Percentiles rank a stretch among this genome's conserved stretches.
Conservation (phyloP, 2,888 invertebrate genomes). For the Gerris lacustris region DNA sequence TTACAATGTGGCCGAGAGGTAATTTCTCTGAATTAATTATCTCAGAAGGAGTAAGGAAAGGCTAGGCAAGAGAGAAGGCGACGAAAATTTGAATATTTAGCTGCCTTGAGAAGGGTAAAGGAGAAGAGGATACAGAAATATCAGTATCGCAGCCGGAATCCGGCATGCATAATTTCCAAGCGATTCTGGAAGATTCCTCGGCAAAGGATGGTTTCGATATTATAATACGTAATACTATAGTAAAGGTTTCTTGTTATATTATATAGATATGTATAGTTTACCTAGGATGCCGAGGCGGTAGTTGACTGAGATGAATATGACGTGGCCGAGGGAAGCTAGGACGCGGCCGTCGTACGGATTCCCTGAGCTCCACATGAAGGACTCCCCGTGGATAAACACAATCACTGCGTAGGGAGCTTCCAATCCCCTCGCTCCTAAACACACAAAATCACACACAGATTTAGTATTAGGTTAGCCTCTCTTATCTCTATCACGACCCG, state of each 20-base stretch:
- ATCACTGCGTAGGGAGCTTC: constrained; percentile 70
- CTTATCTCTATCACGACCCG: too few species aligned
- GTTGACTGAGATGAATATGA: constrained; percentile 82
- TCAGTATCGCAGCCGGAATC: not conserved
- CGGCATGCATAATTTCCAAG: not conserved
- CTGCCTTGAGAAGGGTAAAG: not conserved
- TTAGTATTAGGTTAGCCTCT: too few species aligned
- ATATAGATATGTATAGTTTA: constrained; percentile 39
- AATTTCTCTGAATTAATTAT: constrained; percentile 1
- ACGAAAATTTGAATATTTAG: constrained; percentile 5
- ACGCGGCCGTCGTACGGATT: constrained; percentile 94
- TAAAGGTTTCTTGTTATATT: not conserved
- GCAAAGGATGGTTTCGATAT: too few species aligned
- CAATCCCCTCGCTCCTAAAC: constrained; percentile 56
- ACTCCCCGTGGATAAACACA: constrained; percentile 74
- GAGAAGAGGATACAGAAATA: too few species aligned
- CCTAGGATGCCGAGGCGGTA: constrained; percentile 79
- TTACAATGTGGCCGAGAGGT: constrained; percentile 3
- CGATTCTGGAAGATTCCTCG: too few species aligned
- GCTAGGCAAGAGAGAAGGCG: not conserved
- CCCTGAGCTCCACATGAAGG: constrained; percentile 92
- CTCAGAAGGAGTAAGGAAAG: not conserved
- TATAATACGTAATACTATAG: too few species aligned
- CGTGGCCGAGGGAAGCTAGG: constrained; percentile 77
- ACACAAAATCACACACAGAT: not conserved